These are phyloP conservation scores for Xenus cinereus DNA, from an alignment of 2,113 vertebrate species.

Conservation along the genomic window DNA sequence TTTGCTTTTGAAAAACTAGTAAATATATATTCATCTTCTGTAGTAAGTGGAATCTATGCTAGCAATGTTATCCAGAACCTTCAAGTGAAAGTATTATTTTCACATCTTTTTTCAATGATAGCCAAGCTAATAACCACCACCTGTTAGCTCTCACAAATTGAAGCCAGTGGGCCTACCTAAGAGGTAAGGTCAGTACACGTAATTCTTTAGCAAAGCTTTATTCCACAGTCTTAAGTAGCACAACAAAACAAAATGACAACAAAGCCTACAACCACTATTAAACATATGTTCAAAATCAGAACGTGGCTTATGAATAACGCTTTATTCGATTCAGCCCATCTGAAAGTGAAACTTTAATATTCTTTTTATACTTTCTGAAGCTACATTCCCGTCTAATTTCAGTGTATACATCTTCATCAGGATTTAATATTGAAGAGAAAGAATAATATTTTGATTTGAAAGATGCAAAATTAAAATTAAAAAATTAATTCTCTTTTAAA, in stretches of 20 bases:
- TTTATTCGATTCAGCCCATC: neutral
- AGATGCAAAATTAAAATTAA: neutral
- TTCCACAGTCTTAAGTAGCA: neutral
- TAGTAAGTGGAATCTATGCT: neutral
- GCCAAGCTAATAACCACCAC: neutral
- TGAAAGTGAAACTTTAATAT: neutral
- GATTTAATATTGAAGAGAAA: neutral
- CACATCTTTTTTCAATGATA: neutral
- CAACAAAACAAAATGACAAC: neutral
- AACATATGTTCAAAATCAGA: neutral
- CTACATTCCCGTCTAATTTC: neutral
- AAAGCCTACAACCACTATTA: neutral
- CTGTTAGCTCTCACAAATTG: neutral
- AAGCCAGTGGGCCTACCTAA: neutral
- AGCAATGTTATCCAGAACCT: neutral
- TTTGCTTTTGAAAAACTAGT: slow-evolving; percentile 53
- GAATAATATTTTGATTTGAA: neutral
- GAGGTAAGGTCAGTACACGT: neutral
- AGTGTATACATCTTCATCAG: neutral
- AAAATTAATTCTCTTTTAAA: neutral
- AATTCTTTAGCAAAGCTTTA: neutral
- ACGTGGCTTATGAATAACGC: accelerated
- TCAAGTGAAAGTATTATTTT: neutral
- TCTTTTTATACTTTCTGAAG: neutral
- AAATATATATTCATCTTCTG: slow-evolving; percentile 40